Conservation (phyloP, 2,113 vertebrate species). For the Symphodus melops region DNA sequence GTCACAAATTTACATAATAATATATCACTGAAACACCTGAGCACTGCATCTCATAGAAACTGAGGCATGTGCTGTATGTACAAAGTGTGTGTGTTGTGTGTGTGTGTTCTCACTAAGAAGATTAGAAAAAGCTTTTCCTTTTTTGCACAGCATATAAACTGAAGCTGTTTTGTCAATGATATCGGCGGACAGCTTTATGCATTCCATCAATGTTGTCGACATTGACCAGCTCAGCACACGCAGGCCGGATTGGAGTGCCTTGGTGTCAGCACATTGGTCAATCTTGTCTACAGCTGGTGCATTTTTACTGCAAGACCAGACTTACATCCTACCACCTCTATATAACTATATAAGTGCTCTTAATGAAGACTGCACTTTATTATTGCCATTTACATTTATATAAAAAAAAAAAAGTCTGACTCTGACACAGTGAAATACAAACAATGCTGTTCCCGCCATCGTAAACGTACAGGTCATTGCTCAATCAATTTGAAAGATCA, state of each 20-base stretch:
- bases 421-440: neutral
- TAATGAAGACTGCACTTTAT: conserved; percentile 1
- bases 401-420: neutral
- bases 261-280: conserved; percentile 64
- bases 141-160: conserved; percentile 45
- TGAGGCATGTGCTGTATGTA: conserved; percentile 17
- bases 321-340: conserved; percentile 14
- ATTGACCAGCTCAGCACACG: conserved; percentile 66
- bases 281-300: neutral
- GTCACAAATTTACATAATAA: conserved; percentile 70
- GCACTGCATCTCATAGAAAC: conserved; percentile 32
- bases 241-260: conserved; percentile 48
- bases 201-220: conserved; percentile 71
- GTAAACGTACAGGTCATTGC: neutral
- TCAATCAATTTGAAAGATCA: neutral
- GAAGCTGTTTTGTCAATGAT: conserved; percentile 43
- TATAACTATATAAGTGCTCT: conserved; percentile 2
- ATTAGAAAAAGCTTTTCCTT: conserved; percentile 43
- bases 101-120: conserved; percentile 51
- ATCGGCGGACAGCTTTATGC: conserved; percentile 66
- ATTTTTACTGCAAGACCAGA: conserved; percentile 32
- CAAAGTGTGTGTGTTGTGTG: conserved; percentile 8
- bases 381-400: conserved; percentile 13
- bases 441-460: neutral
- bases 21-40: conserved; percentile 63